Percentiles rank a stretch among this genome's conserved stretches.
Conservation (phyloP, 2,797 vertebrate species). For the Enteromius thamalakanensis region DNA sequence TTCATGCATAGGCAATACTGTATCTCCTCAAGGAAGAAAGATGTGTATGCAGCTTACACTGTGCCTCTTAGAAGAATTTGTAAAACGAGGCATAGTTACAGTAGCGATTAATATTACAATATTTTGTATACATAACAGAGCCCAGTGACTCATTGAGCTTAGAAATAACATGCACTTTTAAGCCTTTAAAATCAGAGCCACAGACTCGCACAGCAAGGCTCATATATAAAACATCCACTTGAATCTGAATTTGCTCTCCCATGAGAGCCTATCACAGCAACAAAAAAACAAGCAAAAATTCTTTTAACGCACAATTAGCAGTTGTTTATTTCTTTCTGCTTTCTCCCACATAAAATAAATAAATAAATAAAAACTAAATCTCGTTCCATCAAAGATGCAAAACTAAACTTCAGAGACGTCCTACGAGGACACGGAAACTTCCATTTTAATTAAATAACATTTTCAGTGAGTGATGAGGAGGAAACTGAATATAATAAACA, state of each 20-base stretch:
- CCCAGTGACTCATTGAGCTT: constrained; percentile 18
- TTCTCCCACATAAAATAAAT: neutral
- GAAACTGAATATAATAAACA: constrained; percentile 37
- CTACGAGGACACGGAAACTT: neutral
- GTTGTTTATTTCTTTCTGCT: neutral
- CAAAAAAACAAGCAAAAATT: neutral
- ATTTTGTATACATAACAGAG: constrained; percentile 34
- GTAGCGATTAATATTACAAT: constrained; percentile 34
- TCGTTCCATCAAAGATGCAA: neutral
- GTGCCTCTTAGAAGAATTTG: constrained; percentile 18
- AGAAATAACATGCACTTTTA: constrained; percentile 41
- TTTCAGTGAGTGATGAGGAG: constrained; percentile 23
- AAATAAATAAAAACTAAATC: neutral
- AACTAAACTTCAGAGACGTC: constrained; percentile 1
- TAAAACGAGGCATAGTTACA: constrained; percentile 26
- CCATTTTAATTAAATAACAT: constrained; percentile 33
- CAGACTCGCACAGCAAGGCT: constrained; percentile 12
- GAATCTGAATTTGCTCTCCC: neutral
- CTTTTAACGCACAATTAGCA: constrained; percentile 3
- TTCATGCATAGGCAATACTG: neutral
- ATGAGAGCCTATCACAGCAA: constrained; percentile 4
- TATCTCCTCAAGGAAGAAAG: neutral
- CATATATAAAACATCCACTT: constrained; percentile 32
- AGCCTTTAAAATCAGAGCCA: constrained; percentile 31
- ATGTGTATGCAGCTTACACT: neutral